Conservation (phyloP, 2,113 vertebrate genomes). For the Theropithecus gelada region DNA sequence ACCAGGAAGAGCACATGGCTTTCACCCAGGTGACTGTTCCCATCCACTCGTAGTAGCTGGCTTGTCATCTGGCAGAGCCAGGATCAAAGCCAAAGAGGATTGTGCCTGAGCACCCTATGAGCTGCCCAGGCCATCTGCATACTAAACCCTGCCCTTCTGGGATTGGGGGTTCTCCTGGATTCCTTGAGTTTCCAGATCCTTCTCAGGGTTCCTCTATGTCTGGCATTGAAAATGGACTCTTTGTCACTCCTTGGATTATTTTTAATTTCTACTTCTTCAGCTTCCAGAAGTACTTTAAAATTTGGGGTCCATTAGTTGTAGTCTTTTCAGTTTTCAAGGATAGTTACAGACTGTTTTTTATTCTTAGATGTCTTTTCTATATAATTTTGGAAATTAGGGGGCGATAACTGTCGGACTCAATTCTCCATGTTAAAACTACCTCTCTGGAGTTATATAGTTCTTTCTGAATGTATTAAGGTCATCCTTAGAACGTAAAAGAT, state of each 20-base stretch:
- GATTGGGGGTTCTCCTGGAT: not conserved
- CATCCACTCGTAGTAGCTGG: accelerated
- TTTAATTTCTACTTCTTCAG: not conserved
- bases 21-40: not conserved
- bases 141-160: not conserved
- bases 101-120: accelerated
- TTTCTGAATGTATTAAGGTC: not conserved
- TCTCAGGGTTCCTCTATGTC: not conserved
- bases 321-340: not conserved
- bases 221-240: not conserved
- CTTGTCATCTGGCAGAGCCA: not conserved
- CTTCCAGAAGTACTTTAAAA: not conserved
- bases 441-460: not conserved
- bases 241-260: not conserved
- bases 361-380: not conserved
- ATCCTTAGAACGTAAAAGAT: not conserved
- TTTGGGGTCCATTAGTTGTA: not conserved
- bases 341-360: not conserved
- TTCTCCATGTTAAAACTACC: not conserved
- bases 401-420: not conserved
- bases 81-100: not conserved
- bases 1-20: not conserved
- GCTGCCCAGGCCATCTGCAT: accelerated
- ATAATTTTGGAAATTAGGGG: not conserved
- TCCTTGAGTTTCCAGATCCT: not conserved